phyloP scores from a whole-genome alignment of 2,888 invertebrate species.

The Argyresthia albistria region DNA sequence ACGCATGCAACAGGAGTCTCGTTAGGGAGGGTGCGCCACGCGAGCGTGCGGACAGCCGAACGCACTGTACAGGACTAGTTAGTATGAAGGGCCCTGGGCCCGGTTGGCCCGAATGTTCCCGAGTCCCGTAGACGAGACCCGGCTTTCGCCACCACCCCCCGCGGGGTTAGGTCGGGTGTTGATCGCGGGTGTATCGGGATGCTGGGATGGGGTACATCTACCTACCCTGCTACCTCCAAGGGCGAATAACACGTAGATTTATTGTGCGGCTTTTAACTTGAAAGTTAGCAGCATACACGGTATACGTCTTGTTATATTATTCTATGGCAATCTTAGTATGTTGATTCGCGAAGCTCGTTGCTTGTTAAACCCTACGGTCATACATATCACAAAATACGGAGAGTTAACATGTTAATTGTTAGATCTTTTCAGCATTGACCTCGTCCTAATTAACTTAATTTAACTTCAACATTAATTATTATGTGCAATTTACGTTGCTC shows the following conservation, averaged over 20 bases:
- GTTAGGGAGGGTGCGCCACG: conserved; percentile 11
- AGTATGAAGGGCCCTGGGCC: not conserved
- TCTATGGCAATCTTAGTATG: too few species aligned
- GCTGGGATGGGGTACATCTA: not conserved
- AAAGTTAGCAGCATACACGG: not conserved
- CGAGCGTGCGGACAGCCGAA: conserved; percentile 46
- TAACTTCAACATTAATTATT: too few species aligned
- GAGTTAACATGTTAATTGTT: too few species aligned
- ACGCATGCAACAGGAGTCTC: conserved; percentile 29
- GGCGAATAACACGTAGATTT: not conserved
- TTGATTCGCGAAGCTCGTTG: too few species aligned
- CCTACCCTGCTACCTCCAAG: not conserved
- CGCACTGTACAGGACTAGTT: conserved; percentile 46
- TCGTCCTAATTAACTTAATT: too few species aligned
- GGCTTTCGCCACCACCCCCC: conserved; percentile 1
- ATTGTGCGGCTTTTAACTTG: not conserved
- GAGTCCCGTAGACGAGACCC: not conserved
- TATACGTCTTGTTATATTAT: too few species aligned
- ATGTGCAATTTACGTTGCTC: too few species aligned
- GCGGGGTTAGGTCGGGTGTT: not conserved
- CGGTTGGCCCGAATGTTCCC: not conserved
- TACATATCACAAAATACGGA: too few species aligned
- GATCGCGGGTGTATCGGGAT: not conserved
- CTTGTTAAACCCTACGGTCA: too few species aligned
- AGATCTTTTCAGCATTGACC: too few species aligned